These are phyloP conservation scores for Argyra leucocephala DNA, from an alignment of 2,888 invertebrate genomes.

Conservation along the genomic window DNA sequence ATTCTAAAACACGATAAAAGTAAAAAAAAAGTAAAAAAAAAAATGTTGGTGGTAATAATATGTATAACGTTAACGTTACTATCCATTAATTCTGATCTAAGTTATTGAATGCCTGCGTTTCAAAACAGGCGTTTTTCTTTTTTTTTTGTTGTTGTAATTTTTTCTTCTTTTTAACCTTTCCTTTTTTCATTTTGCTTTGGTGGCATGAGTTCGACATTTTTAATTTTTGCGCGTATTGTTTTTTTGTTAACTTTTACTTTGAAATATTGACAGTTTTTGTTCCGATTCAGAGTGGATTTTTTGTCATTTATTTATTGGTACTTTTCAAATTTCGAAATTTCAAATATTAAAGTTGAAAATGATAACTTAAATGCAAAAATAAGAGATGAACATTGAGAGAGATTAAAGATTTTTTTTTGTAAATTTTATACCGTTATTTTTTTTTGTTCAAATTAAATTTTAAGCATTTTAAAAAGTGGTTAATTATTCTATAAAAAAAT, in stretches of 20 bases:
- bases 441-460: too few species aligned
- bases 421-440: too few species aligned
- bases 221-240: neutral
- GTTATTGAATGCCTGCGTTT: neutral
- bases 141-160: neutral
- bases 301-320: conserved; percentile 1
- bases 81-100: neutral
- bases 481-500: too few species aligned
- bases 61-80: conserved; percentile 1
- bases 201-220: neutral
- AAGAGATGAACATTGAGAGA: too few species aligned
- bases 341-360: neutral
- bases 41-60: neutral
- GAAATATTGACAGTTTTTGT: conserved; percentile 6
- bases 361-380: too few species aligned
- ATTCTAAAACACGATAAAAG: neutral
- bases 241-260: neutral
- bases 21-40: neutral
- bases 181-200: too few species aligned
- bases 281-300: neutral
- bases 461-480: too few species aligned
- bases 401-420: too few species aligned
- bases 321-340: neutral
- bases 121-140: neutral
- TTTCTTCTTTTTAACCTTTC: too few species aligned